Evolutionary conservation across 2,113 vertebrate genomes (phyloP), one percentile per base, ranked within the genome.

Genomic region (Mesembrinibis cayennensis): DNA sequence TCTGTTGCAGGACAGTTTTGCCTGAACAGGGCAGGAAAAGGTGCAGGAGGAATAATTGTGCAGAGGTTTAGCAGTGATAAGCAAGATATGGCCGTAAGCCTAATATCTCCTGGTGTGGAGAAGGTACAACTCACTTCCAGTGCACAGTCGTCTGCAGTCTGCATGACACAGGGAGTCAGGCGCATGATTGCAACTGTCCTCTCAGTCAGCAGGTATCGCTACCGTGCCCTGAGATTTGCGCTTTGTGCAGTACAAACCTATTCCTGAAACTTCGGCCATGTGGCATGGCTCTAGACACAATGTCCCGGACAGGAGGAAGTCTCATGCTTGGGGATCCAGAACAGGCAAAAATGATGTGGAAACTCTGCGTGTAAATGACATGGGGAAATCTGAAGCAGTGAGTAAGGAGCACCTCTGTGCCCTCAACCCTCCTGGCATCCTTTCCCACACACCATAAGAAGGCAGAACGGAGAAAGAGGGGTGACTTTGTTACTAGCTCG

Each of bases 121-220:
- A 76, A 76, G 44, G 38, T 55, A 58, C 17, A 82, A 19, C 10
- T 9, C 30, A 21, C 52, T 44, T 44, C 16, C 30, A 69, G 22
- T 25, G n/a, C 66, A 49, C 1, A 2, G 36, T 26, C 13, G 7
- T 34, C 59, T 79, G 74, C 52, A 65, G 45, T 21, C 36, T 52
- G 38, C 44, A 16, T 61, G 61, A 70, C 63, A 65, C 10, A 29
- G 44, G 47, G 17, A 5, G 18, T 9, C 40, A 18, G 25, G 22
- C 20, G 36, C 14, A 13, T 11, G 16, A 62, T 36, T 0, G 0
- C 63, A 79, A 18, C 0, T 0, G n/a, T 29, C 25, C 18, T 22
- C 32, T 69, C 61, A 16, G 9, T 26, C 65, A 42, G 10, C 2
- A 0, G 2, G 1, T 22, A 6, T 36, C 34, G 82, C 21, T 44